Conservation (phyloP, 2,888 invertebrate species). For the Leucophora obtusa region DNA sequence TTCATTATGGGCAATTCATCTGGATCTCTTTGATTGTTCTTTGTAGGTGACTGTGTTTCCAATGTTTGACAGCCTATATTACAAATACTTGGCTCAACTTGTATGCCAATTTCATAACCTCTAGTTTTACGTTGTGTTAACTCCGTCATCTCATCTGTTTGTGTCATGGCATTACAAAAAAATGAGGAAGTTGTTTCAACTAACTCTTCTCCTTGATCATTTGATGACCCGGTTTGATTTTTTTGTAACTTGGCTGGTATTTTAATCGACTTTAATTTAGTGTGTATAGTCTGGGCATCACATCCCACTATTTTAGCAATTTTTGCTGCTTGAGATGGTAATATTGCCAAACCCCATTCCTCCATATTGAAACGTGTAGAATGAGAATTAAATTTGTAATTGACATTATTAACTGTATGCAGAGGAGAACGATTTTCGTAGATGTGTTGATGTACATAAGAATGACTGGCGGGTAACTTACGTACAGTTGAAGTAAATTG, state of each 20-base stretch:
- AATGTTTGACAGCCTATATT: slow-evolving; percentile 58
- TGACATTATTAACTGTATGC: slow-evolving; percentile 66
- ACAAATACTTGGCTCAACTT: slow-evolving; percentile 26
- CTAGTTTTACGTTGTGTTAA: slow-evolving; percentile 12
- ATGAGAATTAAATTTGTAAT: slow-evolving; percentile 65
- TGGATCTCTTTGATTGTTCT: slow-evolving; percentile 5
- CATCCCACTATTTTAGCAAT: slow-evolving; percentile 62
- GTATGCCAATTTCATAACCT: slow-evolving; percentile 42
- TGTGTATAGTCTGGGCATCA: slow-evolving; percentile 52
- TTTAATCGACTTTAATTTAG: slow-evolving; percentile 58
- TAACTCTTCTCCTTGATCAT: slow-evolving; percentile 46
- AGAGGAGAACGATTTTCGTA: slow-evolving; percentile 67
- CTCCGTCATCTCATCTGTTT: slow-evolving; percentile 61
- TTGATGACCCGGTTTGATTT: slow-evolving; percentile 39
- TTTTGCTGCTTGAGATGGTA: slow-evolving; percentile 52
- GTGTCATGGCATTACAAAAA: slow-evolving; percentile 63
- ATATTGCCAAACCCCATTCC: slow-evolving; percentile 64
- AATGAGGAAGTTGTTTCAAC: slow-evolving; percentile 53
- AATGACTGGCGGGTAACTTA: slow-evolving; percentile 63
- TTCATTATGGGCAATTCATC: slow-evolving; percentile 65
- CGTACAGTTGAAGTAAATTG: slow-evolving; percentile 61
- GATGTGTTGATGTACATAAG: slow-evolving; percentile 62
- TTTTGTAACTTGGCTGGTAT: slow-evolving; percentile 57
- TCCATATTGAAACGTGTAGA: slow-evolving; percentile 60
- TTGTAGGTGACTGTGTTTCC: slow-evolving; percentile 35